A percentile compares a stretch with the other conserved stretches of the same genome.
phyloP scores from a whole-genome alignment of 2,888 invertebrate genomes.

The Lacanobia wlatinum region DNA sequence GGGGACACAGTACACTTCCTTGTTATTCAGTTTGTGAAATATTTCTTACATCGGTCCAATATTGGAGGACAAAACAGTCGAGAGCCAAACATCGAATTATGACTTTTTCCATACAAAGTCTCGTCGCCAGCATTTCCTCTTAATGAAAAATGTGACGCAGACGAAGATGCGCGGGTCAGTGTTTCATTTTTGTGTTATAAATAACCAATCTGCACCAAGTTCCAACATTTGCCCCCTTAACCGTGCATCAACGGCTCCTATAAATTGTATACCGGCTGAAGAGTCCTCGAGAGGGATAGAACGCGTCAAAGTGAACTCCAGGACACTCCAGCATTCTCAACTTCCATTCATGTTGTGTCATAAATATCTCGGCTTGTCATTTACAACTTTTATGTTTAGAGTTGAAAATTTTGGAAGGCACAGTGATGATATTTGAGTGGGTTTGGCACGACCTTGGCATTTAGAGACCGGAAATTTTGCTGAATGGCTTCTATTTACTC shows the following conservation, averaged over 20 bases:
- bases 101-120: no score
- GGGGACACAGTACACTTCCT: no score
- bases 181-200: background rate
- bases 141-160: no score
- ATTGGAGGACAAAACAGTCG: no score
- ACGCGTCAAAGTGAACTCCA: constrained; percentile 46
- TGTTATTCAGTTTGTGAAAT: no score
- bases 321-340: constrained; percentile 23
- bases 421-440: background rate
- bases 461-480: background rate
- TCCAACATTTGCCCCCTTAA: constrained; percentile 22
- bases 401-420: constrained; percentile 2
- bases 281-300: constrained; percentile 17
- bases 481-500: background rate
- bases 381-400: constrained; percentile 30
- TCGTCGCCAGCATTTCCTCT: no score
- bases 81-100: no score
- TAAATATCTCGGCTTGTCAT: constrained; percentile 37
- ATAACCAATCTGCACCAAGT: background rate
- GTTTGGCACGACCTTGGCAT: background rate
- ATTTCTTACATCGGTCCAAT: no score
- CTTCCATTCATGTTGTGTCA: constrained; percentile 38
- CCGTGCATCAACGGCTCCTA: constrained; percentile 9
- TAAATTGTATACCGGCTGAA: constrained; percentile 29
- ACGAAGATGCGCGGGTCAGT: no score